These are phyloP conservation scores for Hemicrepidius hirtus DNA, from an alignment of 2,888 invertebrate species.

Conservation along the genomic window DNA sequence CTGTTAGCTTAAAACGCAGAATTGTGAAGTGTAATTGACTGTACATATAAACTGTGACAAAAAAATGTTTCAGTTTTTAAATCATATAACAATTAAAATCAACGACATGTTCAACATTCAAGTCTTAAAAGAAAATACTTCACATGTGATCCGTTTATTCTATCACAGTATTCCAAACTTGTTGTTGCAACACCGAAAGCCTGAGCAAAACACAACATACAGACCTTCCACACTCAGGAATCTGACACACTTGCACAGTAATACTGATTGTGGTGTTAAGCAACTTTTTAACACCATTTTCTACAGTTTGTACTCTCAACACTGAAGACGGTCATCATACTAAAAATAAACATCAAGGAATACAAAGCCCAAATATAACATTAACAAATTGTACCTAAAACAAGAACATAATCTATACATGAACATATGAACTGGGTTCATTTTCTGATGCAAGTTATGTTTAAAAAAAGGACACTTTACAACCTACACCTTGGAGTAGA, in stretches of 20 bases:
- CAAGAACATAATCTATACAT: slow-evolving; percentile 23
- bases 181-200: slow-evolving; percentile 53
- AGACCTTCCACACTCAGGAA: slow-evolving; percentile 47
- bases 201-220: slow-evolving; percentile 56
- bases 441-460: slow-evolving; percentile 15
- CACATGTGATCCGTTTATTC: slow-evolving; percentile 54
- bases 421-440: slow-evolving; percentile 2
- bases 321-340: slow-evolving; percentile 42
- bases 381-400: slow-evolving; percentile 34
- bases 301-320: slow-evolving; percentile 48
- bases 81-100: slow-evolving; percentile 63
- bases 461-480: slow-evolving; percentile 21
- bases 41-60: slow-evolving; percentile 62
- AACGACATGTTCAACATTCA: slow-evolving; percentile 62
- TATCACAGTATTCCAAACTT: slow-evolving; percentile 60
- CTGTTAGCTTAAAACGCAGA: slow-evolving; percentile 60
- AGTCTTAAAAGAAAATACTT: slow-evolving; percentile 54
- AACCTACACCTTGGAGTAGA: slow-evolving; percentile 30
- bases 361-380: slow-evolving; percentile 45
- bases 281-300: slow-evolving; percentile 26
- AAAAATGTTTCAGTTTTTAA: slow-evolving; percentile 58
- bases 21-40: slow-evolving; percentile 60
- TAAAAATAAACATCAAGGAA: slow-evolving; percentile 45
- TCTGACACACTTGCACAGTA: slow-evolving; percentile 57
- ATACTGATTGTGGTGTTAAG: slow-evolving; percentile 57